Percentiles rank a stretch among this genome's conserved stretches.
phyloP scores from a whole-genome alignment of 2,888 invertebrate genomes.

The Microplitis deprimator region DNA sequence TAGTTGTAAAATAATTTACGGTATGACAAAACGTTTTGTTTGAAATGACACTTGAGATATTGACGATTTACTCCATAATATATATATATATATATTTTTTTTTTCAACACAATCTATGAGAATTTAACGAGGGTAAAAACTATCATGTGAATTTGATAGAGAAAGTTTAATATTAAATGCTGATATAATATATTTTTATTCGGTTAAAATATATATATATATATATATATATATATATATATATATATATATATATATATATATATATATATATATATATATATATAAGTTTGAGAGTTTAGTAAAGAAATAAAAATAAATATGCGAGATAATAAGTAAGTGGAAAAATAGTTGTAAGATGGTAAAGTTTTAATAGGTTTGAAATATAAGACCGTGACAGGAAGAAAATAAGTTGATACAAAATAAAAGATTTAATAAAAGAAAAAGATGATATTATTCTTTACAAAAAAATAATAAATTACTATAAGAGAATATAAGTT shows the following conservation, averaged over 20 bases:
- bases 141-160: neutral
- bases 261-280: no score
- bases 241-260: no score
- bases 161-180: neutral
- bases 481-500: no score
- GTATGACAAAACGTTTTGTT: constrained; percentile 35
- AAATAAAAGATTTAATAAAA: neutral
- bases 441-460: neutral
- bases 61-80: constrained; percentile 13
- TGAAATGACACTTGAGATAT: constrained; percentile 18
- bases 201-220: neutral
- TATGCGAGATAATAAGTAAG: constrained; percentile 46
- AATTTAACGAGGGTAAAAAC: constrained; percentile 15
- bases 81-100: neutral
- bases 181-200: neutral
- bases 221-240: neutral
- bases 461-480: no score
- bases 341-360: constrained; percentile 38
- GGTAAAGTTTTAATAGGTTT: constrained; percentile 55
- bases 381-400: constrained; percentile 7
- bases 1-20: constrained; percentile 35
- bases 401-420: neutral
- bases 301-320: neutral
- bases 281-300: neutral
- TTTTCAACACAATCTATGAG: constrained; percentile 1